Base-by-base conservation (phyloP, 64 coral and sea anemone genomes). In the Porites australiensis region DNA sequence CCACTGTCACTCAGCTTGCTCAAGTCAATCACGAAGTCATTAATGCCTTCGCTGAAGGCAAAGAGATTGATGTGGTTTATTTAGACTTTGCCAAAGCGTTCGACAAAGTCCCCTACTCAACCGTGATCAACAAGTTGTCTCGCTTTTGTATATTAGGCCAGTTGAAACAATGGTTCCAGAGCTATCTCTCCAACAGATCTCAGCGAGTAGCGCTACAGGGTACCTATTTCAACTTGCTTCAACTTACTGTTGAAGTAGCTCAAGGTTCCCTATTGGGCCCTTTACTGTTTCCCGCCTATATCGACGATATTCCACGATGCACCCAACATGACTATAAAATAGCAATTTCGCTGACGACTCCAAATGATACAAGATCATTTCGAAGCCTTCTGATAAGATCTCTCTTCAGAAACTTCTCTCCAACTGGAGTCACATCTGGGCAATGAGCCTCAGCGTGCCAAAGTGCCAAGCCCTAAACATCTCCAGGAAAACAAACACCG, bases 1-100 rank as follows among this genome's bases (percentile, higher is more conserved):
- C 83, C 18, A 86, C 83, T 14, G 64, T 86, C 23, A 86, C 83
- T 15, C 64, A 70, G 19, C 63, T 86, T 18, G 13, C 52, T 13
- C 13, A 86, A 45, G 83, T 68, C 5, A 70, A 86, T 86, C 53
- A 55, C 11, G 53, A 55, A 61, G 67, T 90, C n/a, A 22, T 79
- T 6, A 27, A 74, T 52, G 45, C 14, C 18, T 27, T 92, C 13
- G 67, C 79, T 9, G 72, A 44, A 55, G 90, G 90, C 16, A 45
- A 77, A 16, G 80, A 92, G 82, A 53, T 93, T 11, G 72, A 93
- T 79, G 49, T 58, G 22, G 45, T 86, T 53, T 45, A 93, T n/a
- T 44, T 93, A 46, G 91, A 93, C 53, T 59, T 93, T 22, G 77
- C 82, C n/a, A 93, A 93, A 62, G 91, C 82, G 13, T 93, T 93